Percentiles rank a stretch among this genome's conserved stretches.
phyloP scores from a whole-genome alignment of 2,113 vertebrate genomes.

The Thryonomys swinderianus region DNA sequence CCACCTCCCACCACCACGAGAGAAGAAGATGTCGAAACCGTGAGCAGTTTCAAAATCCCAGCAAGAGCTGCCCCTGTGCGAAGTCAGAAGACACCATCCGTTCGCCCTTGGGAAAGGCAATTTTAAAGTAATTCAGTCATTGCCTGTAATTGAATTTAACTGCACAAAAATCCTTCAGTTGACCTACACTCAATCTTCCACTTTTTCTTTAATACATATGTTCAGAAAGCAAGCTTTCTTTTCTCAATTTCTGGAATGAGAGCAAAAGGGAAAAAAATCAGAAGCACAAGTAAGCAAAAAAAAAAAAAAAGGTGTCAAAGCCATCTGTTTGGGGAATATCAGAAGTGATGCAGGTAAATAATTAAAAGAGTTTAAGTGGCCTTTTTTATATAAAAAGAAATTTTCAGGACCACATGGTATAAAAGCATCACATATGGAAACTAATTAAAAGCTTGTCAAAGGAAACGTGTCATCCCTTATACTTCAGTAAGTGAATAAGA shows the following conservation, averaged over 20 bases:
- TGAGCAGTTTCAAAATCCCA: slow-evolving; percentile 42
- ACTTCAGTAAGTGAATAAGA: slow-evolving; percentile 71
- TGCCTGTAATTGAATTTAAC: slow-evolving; percentile 85
- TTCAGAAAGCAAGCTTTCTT: slow-evolving; percentile 69
- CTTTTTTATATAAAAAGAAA: slow-evolving; percentile 75
- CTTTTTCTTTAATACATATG: slow-evolving; percentile 71
- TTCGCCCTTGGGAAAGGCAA: slow-evolving; percentile 77
- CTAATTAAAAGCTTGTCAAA: slow-evolving; percentile 87
- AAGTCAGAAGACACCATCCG: slow-evolving; percentile 58
- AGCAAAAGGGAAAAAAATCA: background rate
- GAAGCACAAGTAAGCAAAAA: slow-evolving; percentile 30
- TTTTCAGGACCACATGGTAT: slow-evolving; percentile 78
- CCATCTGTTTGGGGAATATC: slow-evolving; percentile 77
- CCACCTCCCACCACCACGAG: background rate
- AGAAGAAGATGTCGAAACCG: slow-evolving; percentile 11
- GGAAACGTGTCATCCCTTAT: slow-evolving; percentile 73
- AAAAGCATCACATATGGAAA: slow-evolving; percentile 84
- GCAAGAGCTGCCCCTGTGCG: slow-evolving; percentile 65
- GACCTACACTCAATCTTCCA: slow-evolving; percentile 83
- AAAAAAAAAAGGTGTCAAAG: slow-evolving; percentile 61
- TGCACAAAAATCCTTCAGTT: slow-evolving; percentile 84
- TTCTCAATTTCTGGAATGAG: slow-evolving; percentile 68
- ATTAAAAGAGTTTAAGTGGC: slow-evolving; percentile 75
- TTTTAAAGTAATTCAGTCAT: slow-evolving; percentile 84
- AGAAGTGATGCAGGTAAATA: slow-evolving; percentile 79